phyloP scores from a whole-genome alignment of 2,797 vertebrate genomes.

The Crocidura indochinensis region DNA sequence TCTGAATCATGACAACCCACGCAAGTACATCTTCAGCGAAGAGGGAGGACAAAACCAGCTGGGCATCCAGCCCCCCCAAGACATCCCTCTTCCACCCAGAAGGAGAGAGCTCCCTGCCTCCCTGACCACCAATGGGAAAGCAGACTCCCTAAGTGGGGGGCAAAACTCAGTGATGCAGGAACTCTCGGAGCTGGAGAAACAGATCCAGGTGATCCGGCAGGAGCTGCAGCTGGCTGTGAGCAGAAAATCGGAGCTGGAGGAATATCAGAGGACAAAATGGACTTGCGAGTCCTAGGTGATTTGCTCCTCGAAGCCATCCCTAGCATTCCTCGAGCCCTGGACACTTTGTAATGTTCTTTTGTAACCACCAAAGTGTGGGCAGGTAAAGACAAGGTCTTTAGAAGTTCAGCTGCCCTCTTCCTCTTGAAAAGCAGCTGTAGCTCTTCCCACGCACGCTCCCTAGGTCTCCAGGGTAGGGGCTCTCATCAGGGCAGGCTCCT shows the following conservation, averaged over 20 bases:
- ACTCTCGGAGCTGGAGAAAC: conserved; percentile 95
- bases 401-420: background rate
- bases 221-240: conserved; percentile 97
- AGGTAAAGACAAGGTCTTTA: conserved; percentile 71
- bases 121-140: conserved; percentile 95
- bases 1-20: conserved; percentile 91
- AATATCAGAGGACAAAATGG: conserved; percentile 93
- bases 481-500: conserved; percentile 77
- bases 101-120: conserved; percentile 91
- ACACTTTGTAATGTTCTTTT: conserved; percentile 86
- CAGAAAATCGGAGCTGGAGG: conserved; percentile 97
- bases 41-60: conserved; percentile 92
- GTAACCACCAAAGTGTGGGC: conserved; percentile 80
- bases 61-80: conserved; percentile 90
- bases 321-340: conserved; percentile 62
- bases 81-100: conserved; percentile 91
- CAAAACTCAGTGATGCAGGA: conserved; percentile 95
- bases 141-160: conserved; percentile 91
- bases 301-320: conserved; percentile 46
- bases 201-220: conserved; percentile 96
- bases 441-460: conserved; percentile 70
- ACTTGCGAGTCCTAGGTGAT: conserved; percentile 88
- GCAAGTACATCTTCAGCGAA: conserved; percentile 91
- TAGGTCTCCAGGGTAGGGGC: conserved; percentile 73
- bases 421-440: conserved; percentile 53